Percentiles rank a stretch among this genome's conserved stretches.
Evolutionary conservation across 2,888 invertebrate genomes (phyloP).

Genomic region (Graphium colonna): DNA sequence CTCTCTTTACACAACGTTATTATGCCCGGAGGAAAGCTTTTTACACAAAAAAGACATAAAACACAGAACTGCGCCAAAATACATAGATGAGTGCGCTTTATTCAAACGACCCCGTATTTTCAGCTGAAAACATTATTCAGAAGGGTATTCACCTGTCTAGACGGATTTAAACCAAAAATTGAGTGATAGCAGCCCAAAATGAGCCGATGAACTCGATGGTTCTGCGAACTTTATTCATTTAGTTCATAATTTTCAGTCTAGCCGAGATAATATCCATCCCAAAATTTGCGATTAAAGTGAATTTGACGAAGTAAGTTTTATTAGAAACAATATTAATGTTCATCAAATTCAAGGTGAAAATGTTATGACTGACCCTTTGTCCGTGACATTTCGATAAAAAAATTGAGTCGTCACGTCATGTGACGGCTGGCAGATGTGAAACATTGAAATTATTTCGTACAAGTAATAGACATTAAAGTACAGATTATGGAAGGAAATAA

Average conservation of each 20-base stretch:
- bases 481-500: too few species aligned
- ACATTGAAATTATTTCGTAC: too few species aligned
- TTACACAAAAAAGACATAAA: background rate
- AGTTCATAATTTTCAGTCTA: background rate
- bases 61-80: constrained; percentile 2
- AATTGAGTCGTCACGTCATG: too few species aligned
- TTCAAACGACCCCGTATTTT: constrained; percentile 1
- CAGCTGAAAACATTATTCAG: constrained; percentile 13
- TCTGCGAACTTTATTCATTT: too few species aligned
- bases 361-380: too few species aligned
- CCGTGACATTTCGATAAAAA: too few species aligned
- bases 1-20: too few species aligned
- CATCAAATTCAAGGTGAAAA: too few species aligned
- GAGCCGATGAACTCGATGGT: background rate
- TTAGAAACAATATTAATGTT: background rate
- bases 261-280: background rate
- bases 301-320: background rate
- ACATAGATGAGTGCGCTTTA: background rate
- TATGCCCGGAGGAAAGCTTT: too few species aligned
- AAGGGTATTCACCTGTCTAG: constrained; percentile 22
- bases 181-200: constrained; percentile 1
- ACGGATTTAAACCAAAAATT: constrained; percentile 15
- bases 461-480: too few species aligned
- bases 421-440: too few species aligned
- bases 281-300: background rate